Evolutionary conservation across 2,797 vertebrate species (phyloP).

Genomic region (Falco rusticolus): DNA sequence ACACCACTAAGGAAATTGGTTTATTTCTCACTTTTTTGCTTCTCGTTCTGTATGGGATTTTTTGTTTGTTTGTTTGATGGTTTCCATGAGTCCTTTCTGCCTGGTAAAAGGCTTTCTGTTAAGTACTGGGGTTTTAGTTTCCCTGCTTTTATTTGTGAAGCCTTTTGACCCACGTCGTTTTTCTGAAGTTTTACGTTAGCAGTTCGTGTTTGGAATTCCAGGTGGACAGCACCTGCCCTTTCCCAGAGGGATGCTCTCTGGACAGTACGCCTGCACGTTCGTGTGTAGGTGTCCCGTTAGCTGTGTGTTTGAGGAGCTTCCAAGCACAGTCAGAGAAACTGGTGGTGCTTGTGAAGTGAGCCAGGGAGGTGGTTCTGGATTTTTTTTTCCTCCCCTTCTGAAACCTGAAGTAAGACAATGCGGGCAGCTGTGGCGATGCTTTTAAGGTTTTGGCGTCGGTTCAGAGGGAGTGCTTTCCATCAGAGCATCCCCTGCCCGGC

Average conservation of each 20-base stretch:
- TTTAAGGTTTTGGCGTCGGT: slow-evolving; percentile 38
- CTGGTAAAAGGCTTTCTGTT: not conserved
- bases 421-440: slow-evolving; percentile 20
- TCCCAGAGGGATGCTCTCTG: not conserved
- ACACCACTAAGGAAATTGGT: not conserved
- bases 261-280: not conserved
- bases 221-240: not conserved
- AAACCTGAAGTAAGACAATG: not conserved
- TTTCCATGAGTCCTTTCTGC: not conserved
- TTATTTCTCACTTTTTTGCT: not conserved
- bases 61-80: not conserved
- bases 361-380: not conserved
- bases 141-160: not conserved
- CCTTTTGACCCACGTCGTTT: not conserved
- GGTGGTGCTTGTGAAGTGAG: not conserved
- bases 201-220: not conserved
- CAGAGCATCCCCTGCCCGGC: not conserved
- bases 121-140: not conserved
- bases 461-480: slow-evolving; percentile 27
- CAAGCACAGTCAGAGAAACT: not conserved
- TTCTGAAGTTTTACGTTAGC: not conserved
- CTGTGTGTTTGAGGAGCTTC: not conserved
- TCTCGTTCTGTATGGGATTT: not conserved
- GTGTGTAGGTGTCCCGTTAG: not conserved
- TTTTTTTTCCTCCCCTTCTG: not conserved